These are phyloP conservation scores for Papilio helenus DNA, from an alignment of 1,140 invertebrate species.

Conservation along the genomic window DNA sequence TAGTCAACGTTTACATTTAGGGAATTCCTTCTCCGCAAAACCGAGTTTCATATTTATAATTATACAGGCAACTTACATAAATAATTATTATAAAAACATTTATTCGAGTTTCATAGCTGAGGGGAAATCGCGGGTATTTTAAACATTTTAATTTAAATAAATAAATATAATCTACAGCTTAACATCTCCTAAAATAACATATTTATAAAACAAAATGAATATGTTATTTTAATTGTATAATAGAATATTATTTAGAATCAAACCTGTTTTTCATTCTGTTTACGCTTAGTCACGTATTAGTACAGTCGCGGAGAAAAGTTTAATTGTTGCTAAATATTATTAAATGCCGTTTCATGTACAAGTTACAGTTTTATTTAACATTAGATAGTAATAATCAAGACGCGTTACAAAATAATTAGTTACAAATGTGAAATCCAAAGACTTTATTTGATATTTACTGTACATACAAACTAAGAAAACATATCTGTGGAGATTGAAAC, in stretches of 20 bases:
- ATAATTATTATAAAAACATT: slow-evolving; percentile 1
- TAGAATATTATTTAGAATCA: slow-evolving; percentile 75
- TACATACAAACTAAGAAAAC: too few species aligned
- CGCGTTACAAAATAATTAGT: too few species aligned
- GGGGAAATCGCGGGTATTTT: neutral
- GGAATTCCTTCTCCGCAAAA: too few species aligned
- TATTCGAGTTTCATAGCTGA: slow-evolving; percentile 33
- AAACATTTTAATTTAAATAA: slow-evolving; percentile 46
- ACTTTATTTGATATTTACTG: neutral
- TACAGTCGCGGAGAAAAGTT: slow-evolving; percentile 56
- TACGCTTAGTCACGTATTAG: slow-evolving; percentile 71
- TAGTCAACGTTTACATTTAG: too few species aligned
- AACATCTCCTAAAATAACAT: slow-evolving; percentile 74
- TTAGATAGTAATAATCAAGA: neutral
- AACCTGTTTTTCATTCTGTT: slow-evolving; percentile 59
- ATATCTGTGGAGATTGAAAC: too few species aligned
- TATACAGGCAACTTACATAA: neutral
- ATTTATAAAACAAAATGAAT: slow-evolving; percentile 77
- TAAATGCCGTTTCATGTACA: neutral
- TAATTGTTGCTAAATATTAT: neutral
- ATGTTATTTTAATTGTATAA: slow-evolving; percentile 72
- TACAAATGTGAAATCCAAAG: too few species aligned
- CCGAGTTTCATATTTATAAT: too few species aligned
- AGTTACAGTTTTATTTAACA: neutral
- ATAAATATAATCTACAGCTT: slow-evolving; percentile 61